These are phyloP conservation scores for Heliocidaris erythrogramma DNA, from an alignment of 35 echinoderm and acorn worm species.

Conservation along the genomic window DNA sequence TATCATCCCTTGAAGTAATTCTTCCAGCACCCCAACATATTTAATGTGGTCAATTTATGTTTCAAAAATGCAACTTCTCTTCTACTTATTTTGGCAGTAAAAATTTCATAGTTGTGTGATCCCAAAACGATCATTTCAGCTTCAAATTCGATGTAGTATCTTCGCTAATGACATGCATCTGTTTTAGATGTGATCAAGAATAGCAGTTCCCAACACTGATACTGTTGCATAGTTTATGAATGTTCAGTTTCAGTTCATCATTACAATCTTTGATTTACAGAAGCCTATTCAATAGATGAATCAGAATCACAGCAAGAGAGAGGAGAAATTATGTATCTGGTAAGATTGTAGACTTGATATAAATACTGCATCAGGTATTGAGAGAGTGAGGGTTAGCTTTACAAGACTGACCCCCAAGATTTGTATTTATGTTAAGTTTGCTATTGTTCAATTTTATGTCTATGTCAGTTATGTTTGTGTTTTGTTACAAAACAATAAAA, in stretches of 20 bases:
- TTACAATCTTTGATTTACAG: not conserved
- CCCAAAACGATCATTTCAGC: too few relatives aligned
- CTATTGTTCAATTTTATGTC: constrained; percentile 3
- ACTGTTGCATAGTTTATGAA: too few relatives aligned
- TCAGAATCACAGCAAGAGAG: not conserved
- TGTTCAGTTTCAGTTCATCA: not conserved
- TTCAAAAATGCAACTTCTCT: too few relatives aligned
- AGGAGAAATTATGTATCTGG: not conserved
- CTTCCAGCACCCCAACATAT: too few relatives aligned
- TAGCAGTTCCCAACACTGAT: too few relatives aligned
- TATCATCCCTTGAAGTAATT: too few relatives aligned
- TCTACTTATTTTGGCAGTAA: too few relatives aligned
- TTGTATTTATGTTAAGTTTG: not conserved
- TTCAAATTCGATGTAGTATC: too few relatives aligned
- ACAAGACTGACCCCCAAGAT: not conserved
- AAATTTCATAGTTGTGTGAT: too few relatives aligned
- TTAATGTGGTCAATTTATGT: too few relatives aligned
- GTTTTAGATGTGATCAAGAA: too few relatives aligned
- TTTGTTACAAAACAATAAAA: constrained; percentile 19
- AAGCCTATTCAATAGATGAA: not conserved
- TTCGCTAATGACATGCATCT: too few relatives aligned
- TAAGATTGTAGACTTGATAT: not conserved
- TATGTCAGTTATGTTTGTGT: not conserved
- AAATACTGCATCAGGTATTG: not conserved
- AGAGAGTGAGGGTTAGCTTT: not conserved